Evolutionary conservation across 1,140 invertebrate species (phyloP).

Genomic region (Lasaia peninsularis): DNA sequence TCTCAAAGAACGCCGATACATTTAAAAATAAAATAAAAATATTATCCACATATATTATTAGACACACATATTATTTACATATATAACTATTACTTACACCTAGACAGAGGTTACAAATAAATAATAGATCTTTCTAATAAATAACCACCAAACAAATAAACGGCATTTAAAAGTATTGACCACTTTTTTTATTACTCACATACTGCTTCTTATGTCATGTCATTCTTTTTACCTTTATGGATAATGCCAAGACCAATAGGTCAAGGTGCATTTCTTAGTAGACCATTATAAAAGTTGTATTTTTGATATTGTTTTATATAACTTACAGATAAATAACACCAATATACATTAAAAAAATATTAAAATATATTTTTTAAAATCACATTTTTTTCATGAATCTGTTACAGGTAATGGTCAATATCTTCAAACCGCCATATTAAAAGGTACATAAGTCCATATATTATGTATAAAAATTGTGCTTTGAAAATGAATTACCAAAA

Average conservation of each 20-base stretch:
- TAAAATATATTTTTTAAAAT: no score
- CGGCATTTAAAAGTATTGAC: background rate
- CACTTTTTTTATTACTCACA: background rate
- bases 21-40: constrained; percentile 39
- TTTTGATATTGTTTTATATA: no score
- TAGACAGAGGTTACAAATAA: constrained; percentile 5
- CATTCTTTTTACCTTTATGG: no score
- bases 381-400: no score
- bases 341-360: no score
- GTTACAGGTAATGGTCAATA: background rate
- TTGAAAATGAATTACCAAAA: constrained; percentile 13
- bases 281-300: no score
- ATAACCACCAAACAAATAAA: constrained; percentile 4
- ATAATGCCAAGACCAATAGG: no score
- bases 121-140: constrained; percentile 5
- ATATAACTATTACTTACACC: constrained; percentile 14
- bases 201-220: no score
- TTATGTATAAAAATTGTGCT: constrained; percentile 12
- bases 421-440: background rate
- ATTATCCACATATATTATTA: constrained; percentile 26
- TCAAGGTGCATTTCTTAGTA: no score
- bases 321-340: no score
- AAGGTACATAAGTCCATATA: constrained; percentile 8
- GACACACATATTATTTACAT: constrained; percentile 33
- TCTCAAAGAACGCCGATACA: constrained; percentile 21